Conservation (phyloP, 2,888 invertebrate genomes). For the Idaea aversata region DNA sequence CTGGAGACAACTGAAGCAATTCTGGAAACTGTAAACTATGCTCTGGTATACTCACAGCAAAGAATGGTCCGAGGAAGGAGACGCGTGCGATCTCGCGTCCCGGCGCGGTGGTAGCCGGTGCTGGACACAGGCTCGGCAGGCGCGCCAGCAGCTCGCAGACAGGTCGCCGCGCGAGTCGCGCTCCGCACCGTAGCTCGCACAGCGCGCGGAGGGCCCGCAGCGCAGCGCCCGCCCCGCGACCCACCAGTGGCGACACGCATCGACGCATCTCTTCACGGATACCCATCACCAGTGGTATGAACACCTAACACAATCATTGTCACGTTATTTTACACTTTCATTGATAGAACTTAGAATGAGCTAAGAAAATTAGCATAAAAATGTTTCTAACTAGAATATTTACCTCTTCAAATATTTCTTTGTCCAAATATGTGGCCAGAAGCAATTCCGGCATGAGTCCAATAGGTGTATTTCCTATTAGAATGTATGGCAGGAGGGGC, state of each 20-base stretch:
- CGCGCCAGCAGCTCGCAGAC: slow-evolving; percentile 75
- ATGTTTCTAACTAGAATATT: slow-evolving; percentile 22
- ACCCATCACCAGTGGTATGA: slow-evolving; percentile 65
- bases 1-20: no score
- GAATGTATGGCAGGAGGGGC: slow-evolving; percentile 84
- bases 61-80: slow-evolving; percentile 94
- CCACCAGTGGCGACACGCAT: slow-evolving; percentile 84
- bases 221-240: slow-evolving; percentile 84
- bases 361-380: neutral
- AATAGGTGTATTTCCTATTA: slow-evolving; percentile 85
- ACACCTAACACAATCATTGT: slow-evolving; percentile 48
- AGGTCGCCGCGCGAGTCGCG: slow-evolving; percentile 85
- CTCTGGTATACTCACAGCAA: slow-evolving; percentile 80
- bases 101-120: slow-evolving; percentile 85
- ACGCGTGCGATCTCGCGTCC: slow-evolving; percentile 93
- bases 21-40: neutral
- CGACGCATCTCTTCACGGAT: slow-evolving; percentile 82
- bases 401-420: slow-evolving; percentile 78
- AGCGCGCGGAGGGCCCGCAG: slow-evolving; percentile 88
- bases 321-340: no score
- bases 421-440: slow-evolving; percentile 81
- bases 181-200: slow-evolving; percentile 87
- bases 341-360: neutral
- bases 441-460: slow-evolving; percentile 87
- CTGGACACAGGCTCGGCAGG: slow-evolving; percentile 83